Conservation (phyloP, 2,888 invertebrate species). For the Drosophila basisetae region DNA sequence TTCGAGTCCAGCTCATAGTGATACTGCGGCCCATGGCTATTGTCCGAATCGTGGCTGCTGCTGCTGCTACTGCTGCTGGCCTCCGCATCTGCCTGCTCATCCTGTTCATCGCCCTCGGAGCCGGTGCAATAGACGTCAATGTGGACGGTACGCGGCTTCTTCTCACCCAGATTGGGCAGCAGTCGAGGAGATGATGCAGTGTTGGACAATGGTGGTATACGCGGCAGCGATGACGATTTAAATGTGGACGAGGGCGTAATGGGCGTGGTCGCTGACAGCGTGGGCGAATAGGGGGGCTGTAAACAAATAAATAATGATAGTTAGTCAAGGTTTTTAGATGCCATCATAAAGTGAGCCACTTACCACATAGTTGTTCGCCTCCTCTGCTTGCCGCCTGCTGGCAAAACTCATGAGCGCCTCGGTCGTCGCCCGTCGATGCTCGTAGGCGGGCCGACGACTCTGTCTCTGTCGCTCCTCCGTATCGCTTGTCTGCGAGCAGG, state of each 20-base stretch:
- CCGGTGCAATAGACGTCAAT: conserved; percentile 92
- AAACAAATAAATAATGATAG: not conserved
- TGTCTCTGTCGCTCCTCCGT: conserved; percentile 80
- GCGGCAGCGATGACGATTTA: conserved; percentile 82
- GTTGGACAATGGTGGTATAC: conserved; percentile 73
- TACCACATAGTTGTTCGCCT: conserved; percentile 85
- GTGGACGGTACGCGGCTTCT: conserved; percentile 88
- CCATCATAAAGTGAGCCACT: conserved; percentile 13
- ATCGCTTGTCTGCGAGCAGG: conserved; percentile 85
- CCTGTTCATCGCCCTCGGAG: conserved; percentile 86
- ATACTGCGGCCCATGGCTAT: conserved; percentile 42
- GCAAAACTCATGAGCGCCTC: conserved; percentile 72
- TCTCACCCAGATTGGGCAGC: conserved; percentile 71
- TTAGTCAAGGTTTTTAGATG: not conserved
- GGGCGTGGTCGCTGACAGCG: conserved; percentile 39
- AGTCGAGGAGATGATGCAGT: conserved; percentile 25
- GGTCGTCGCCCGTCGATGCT: conserved; percentile 81
- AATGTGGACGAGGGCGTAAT: conserved; percentile 77
- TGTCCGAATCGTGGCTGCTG: conserved; percentile 63
- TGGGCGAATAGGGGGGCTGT: conserved; percentile 72
- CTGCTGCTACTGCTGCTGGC: conserved; percentile 68
- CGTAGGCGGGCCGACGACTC: conserved; percentile 75
- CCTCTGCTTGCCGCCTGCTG: conserved; percentile 76
- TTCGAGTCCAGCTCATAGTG: conserved; percentile 85
- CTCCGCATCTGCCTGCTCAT: conserved; percentile 83